These are phyloP conservation scores for Porites divaricata DNA, from an alignment of 92 coral and sea anemone genomes.

Conservation along the genomic window DNA sequence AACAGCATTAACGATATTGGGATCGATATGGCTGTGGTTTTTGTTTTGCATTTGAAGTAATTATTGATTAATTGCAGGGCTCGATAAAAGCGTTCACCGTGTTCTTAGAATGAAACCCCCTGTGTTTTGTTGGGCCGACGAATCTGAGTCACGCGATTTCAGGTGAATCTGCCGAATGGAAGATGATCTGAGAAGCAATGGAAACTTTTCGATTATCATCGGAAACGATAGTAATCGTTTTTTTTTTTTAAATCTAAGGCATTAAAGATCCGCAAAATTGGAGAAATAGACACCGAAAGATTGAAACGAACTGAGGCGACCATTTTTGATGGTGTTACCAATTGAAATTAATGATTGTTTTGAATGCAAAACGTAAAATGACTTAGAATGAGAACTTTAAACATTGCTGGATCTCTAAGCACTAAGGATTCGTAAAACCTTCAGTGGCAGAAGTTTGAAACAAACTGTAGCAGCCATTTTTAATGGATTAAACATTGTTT, in stretches of 20 bases:
- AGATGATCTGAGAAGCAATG: background rate
- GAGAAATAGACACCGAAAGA: background rate
- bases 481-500: no score
- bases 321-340: background rate
- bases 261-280: background rate
- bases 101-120: background rate
- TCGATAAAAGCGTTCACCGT: background rate
- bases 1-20: constrained; percentile 26
- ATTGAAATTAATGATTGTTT: no score
- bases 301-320: background rate
- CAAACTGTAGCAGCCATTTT: no score
- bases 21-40: constrained; percentile 4
- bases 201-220: background rate
- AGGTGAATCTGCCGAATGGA: background rate
- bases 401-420: no score
- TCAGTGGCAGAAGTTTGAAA: no score
- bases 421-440: no score
- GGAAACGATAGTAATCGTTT: background rate
- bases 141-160: background rate
- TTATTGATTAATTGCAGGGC: constrained; percentile 25
- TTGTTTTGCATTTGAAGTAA: constrained; percentile 24
- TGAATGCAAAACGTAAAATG: no score
- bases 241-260: background rate
- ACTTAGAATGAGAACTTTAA: no score
- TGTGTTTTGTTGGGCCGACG: background rate